A percentile compares a stretch with the other conserved stretches of the same genome.
Evolutionary conservation across 2,113 vertebrate species (phyloP).

Genomic region (Sinocyclocheilus anshuiensis): DNA sequence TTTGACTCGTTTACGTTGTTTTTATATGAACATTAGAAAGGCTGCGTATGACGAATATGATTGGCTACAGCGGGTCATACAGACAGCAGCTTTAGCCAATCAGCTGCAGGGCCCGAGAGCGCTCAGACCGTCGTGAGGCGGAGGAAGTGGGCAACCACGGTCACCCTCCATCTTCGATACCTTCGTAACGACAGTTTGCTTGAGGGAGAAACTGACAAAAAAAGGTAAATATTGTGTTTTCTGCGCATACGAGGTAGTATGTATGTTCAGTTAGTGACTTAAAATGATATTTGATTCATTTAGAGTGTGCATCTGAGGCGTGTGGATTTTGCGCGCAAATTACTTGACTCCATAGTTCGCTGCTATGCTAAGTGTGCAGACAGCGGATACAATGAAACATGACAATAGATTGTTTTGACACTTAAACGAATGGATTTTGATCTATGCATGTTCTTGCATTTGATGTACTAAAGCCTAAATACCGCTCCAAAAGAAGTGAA

Average conservation of each 20-base stretch:
- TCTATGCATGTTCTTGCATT: neutral
- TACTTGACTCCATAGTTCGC: neutral
- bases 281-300: neutral
- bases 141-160: conserved; percentile 37
- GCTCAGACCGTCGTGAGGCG: conserved; percentile 14
- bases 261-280: no score
- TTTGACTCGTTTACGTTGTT: neutral
- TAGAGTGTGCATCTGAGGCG: neutral
- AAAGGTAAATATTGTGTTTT: conserved; percentile 34
- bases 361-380: conserved; percentile 8
- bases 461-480: neutral
- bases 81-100: conserved; percentile 43
- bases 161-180: conserved; percentile 57
- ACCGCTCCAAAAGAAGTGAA: neutral
- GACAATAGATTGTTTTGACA: neutral
- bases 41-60: neutral
- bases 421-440: neutral
- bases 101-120: neutral
- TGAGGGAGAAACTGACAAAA: conserved; percentile 14
- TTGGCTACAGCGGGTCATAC: neutral
- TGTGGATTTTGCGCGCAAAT: neutral
- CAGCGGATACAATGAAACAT: neutral
- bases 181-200: conserved; percentile 27
- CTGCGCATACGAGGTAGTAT: no score
- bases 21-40: neutral